phyloP scores from a whole-genome alignment of 1,140 invertebrate genomes.

The Daktulosphaira vitifoliae region DNA sequence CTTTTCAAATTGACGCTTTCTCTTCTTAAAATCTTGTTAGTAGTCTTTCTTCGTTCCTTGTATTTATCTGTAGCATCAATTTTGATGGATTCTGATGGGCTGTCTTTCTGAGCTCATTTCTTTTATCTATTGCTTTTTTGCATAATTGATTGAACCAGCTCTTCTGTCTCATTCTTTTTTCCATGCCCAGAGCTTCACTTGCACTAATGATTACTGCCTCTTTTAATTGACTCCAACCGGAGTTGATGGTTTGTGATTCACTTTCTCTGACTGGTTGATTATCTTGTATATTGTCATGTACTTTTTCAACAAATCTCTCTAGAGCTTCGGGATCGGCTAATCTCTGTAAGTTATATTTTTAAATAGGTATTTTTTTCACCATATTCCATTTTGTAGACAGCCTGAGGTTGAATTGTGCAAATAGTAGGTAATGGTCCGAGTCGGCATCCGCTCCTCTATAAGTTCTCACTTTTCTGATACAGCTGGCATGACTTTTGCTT shows the following conservation, averaged over 20 bases:
- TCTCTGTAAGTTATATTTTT: conserved; percentile 2
- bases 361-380: neutral
- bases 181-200: neutral
- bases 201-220: neutral
- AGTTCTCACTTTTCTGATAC: conserved; percentile 30
- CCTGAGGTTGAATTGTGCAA: conserved; percentile 15
- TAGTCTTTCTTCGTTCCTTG: conserved; percentile 3
- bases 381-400: conserved; percentile 10
- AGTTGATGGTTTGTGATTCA: neutral
- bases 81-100: neutral
- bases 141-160: conserved; percentile 35
- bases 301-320: neutral
- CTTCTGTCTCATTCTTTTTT: conserved; percentile 6
- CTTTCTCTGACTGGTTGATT: neutral
- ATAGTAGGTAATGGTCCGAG: conserved; percentile 34
- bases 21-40: conserved; percentile 26
- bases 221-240: neutral
- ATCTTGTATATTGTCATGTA: neutral
- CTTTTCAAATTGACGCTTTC: conserved; percentile 31
- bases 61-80: neutral
- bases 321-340: neutral
- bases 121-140: conserved; percentile 15
- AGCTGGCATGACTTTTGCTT: conserved; percentile 10
- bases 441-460: conserved; percentile 34
- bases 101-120: conserved; percentile 21